These are phyloP conservation scores for Oxytorus armatus DNA, from an alignment of 2,888 invertebrate genomes.

Conservation along the genomic window DNA sequence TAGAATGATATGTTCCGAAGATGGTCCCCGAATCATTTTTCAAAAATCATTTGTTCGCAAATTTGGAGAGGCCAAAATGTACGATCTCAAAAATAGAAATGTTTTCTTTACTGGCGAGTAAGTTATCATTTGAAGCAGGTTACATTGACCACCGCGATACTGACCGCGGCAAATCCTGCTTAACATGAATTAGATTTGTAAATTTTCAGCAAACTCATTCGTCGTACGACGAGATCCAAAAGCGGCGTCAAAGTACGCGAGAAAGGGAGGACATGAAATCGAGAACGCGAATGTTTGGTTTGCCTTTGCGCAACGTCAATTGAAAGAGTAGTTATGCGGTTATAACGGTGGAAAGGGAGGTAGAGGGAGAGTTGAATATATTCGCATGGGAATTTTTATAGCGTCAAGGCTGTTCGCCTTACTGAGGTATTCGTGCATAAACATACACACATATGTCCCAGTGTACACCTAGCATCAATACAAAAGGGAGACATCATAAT, in stretches of 20 bases:
- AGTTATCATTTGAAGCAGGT: too few species aligned
- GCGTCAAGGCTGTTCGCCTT: constrained; percentile 54
- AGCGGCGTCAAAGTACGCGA: neutral
- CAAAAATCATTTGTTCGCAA: too few species aligned
- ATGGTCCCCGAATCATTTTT: too few species aligned
- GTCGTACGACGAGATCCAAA: neutral
- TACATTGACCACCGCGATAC: too few species aligned
- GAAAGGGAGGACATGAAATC: neutral
- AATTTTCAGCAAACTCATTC: neutral
- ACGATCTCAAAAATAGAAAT: too few species aligned
- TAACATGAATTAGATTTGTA: neutral
- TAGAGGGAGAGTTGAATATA: constrained; percentile 24
- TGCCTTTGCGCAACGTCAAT: constrained; percentile 52
- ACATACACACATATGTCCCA: neutral
- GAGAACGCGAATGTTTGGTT: constrained; percentile 47
- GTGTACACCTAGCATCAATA: constrained; percentile 41
- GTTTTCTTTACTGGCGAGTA: too few species aligned
- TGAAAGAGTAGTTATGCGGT: constrained; percentile 36
- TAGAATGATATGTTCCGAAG: too few species aligned
- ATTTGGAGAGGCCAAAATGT: too few species aligned
- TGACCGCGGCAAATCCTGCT: too few species aligned
- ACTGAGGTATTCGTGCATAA: constrained; percentile 12
- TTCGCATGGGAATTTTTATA: constrained; percentile 62
- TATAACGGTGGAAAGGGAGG: constrained; percentile 8
- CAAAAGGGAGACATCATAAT: constrained; percentile 56